phyloP scores from a whole-genome alignment of 2,888 invertebrate genomes.

The Sphaeridia pumilis region DNA sequence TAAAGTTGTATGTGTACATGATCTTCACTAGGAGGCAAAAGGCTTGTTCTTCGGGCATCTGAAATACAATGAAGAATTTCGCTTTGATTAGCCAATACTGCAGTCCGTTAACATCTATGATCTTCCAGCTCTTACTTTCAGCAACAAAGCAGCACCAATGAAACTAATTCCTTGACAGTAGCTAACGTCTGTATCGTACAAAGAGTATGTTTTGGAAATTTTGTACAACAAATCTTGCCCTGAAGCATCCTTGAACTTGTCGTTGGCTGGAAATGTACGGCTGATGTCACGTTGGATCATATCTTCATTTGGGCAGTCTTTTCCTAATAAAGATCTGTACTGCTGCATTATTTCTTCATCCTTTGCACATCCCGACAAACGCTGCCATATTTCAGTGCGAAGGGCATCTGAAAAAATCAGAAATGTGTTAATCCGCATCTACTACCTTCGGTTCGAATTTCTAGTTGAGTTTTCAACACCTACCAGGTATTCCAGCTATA shows the following conservation, averaged over 20 bases:
- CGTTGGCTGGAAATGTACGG: slow-evolving; percentile 96
- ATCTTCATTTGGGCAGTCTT: slow-evolving; percentile 90
- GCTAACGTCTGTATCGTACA: slow-evolving; percentile 93
- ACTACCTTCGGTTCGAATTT: too few relatives aligned
- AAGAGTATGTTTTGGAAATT: slow-evolving; percentile 93
- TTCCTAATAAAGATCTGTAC: slow-evolving; percentile 81
- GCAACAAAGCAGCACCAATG: slow-evolving; percentile 82
- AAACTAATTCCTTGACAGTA: slow-evolving; percentile 99
- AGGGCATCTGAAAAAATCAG: slow-evolving; percentile 71
- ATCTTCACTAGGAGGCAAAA: slow-evolving; percentile 91
- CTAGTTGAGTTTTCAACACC: too few relatives aligned
- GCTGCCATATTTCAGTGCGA: slow-evolving; percentile 94
- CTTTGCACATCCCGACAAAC: slow-evolving; percentile 76
- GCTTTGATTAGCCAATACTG: too few relatives aligned
- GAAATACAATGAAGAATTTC: too few relatives aligned
- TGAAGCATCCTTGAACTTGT: slow-evolving; percentile 90
- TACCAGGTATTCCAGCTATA: slow-evolving; percentile 63
- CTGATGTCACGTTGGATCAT: slow-evolving; percentile 94
- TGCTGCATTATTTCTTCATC: slow-evolving; percentile 77
- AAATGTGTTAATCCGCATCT: too few relatives aligned
- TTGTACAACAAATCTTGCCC: slow-evolving; percentile 94
- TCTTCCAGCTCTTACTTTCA: too few relatives aligned
- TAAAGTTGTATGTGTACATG: slow-evolving; percentile 90
- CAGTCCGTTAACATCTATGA: too few relatives aligned
- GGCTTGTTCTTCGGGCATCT: slow-evolving; percentile 99